Base-by-base conservation (phyloP, 2,888 invertebrate genomes). In the Glomeris marginata region DNA sequence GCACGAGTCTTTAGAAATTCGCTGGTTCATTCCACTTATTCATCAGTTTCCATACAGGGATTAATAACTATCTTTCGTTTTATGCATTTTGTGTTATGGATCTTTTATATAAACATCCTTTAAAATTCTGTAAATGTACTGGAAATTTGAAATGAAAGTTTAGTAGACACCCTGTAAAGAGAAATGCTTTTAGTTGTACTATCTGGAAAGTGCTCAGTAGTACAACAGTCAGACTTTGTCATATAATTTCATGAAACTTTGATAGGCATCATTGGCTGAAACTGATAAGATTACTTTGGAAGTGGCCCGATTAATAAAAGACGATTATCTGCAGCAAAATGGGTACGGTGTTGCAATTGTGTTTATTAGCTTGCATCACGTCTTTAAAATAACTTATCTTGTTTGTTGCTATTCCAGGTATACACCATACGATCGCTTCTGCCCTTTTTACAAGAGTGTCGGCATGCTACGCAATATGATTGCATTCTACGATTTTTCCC, bases 241-340 rank as follows among this genome's bases (percentile, higher is more conserved):
- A 5, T 28, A 28, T 28, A 28, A 28, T 28, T 37, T 41, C 40
- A 4, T 53, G 16, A 41, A 48, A 49, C 35, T 47, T 43, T 52
- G 57, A 1, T 54, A 69, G 67, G 94, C 92, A 28, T 95, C 95
- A 0, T 76, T 99, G 55, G 97, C 98, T 6, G 98, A 99, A 73
- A 84, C 90, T 28, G 98, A 98, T 72, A 99, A 99, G 73, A 95
- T 99, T 69, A 98, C 97, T 0, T 77, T 99, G 53, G 98, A 99
- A 74, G 91, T 99, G 42, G 95, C 97, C 61, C 94, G 92, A 70
- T 74, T 99, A 60, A 76, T 99, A 55, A 97, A 98, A 69, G 98
- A 99, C 68, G 98, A 99, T 74, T 99, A 97, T 77, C 72, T 99
- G 65, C 98, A 99, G 71, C 98, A 99, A 72, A 99, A 99, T 77